Conservation (phyloP, 2,797 vertebrate species). For the Passerculus sandwichensis region DNA sequence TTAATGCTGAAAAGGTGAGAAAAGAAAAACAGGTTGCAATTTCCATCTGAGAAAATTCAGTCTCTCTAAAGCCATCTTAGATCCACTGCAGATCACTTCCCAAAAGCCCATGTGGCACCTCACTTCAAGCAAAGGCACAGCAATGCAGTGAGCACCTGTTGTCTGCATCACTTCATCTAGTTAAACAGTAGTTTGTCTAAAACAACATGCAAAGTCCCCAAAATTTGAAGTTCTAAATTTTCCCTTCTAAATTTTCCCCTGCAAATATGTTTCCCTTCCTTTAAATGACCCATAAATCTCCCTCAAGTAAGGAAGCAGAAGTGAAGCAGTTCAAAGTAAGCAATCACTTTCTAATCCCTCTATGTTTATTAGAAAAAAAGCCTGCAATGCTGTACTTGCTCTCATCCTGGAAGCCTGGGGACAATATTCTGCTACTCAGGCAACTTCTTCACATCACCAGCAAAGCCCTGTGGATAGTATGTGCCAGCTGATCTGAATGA, state of each 20-base stretch:
- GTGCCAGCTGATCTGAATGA: neutral
- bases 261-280: neutral
- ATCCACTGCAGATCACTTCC: neutral
- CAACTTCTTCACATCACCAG: conserved; percentile 19
- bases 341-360: conserved; percentile 1
- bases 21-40: neutral
- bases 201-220: neutral
- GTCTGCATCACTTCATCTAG: neutral
- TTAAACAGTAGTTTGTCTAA: neutral
- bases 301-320: neutral
- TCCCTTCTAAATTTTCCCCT: neutral
- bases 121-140: neutral
- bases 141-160: neutral
- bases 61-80: neutral
- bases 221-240: neutral
- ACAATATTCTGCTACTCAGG: conserved; percentile 29
- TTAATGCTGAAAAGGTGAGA: neutral
- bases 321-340: neutral
- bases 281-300: neutral
- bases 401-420: neutral
- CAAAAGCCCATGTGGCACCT: neutral
- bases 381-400: neutral
- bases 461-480: neutral
- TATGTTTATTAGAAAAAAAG: neutral
- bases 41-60: neutral